phyloP scores from a whole-genome alignment of 92 coral and sea anemone genomes.

The Phenganax subtilis region DNA sequence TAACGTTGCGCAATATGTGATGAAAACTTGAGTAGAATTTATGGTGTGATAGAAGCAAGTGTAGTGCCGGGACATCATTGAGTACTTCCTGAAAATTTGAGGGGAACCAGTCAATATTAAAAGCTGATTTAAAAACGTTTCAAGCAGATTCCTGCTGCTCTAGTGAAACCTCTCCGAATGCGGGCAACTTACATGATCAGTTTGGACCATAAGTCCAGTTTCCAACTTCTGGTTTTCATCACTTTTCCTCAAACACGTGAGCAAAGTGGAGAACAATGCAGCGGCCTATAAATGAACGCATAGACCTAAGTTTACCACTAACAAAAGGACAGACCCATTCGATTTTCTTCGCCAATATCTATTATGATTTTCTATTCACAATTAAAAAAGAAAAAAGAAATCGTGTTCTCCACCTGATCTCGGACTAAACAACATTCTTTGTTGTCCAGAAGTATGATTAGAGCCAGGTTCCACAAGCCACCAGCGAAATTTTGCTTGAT shows the following conservation, averaged over 20 bases:
- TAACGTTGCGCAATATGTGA: slow-evolving; percentile 53
- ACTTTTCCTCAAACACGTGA: slow-evolving; percentile 11
- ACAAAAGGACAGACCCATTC: too few species aligned
- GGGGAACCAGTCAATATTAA: too few species aligned
- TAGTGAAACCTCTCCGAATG: not conserved
- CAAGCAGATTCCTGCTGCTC: not conserved
- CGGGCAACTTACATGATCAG: slow-evolving; percentile 12
- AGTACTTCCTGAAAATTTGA: slow-evolving; percentile 48
- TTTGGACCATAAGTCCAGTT: slow-evolving; percentile 38
- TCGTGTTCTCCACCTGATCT: slow-evolving; percentile 60
- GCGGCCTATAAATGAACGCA: slow-evolving; percentile 12
- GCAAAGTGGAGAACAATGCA: slow-evolving; percentile 9
- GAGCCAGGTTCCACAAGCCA: slow-evolving; percentile 69
- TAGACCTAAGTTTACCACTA: not conserved
- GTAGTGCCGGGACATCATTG: slow-evolving; percentile 50
- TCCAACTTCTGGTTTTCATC: not conserved
- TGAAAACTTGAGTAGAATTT: slow-evolving; percentile 68
- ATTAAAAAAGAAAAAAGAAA: too few species aligned
- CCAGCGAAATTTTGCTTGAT: slow-evolving; percentile 66
- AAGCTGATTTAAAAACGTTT: not conserved
- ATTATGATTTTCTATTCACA: too few species aligned
- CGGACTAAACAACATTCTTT: slow-evolving; percentile 93
- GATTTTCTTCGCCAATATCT: too few species aligned
- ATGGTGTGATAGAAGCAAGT: slow-evolving; percentile 67
- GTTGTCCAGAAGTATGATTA: slow-evolving; percentile 65